Evolutionary conservation across 37 sponge, comb jelly and placozoan genomes (phyloP).

Genomic region (Eunapius fragilis): DNA sequence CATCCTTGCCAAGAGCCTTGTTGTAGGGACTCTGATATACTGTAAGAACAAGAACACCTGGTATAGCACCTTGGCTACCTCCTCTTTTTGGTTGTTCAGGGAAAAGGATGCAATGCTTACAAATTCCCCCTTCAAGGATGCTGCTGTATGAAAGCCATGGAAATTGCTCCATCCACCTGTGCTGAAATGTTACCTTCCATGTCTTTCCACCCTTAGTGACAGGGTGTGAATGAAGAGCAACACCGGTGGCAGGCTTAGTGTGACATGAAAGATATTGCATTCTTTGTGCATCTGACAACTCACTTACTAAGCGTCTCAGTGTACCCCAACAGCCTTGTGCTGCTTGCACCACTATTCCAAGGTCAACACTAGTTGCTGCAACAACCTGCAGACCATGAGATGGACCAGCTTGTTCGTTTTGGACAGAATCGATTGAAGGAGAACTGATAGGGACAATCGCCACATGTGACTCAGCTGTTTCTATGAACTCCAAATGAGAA

Average conservation of each 20-base stretch:
- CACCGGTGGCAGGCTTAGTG: conserved; percentile 17
- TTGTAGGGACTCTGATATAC: conserved; percentile 7
- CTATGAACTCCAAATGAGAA: too few relatives aligned
- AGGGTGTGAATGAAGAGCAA: conserved; percentile 17
- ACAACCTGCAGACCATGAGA: too few relatives aligned
- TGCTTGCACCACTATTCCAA: conserved; percentile 12
- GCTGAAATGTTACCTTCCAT: conserved; percentile 1
- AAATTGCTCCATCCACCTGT: conserved; percentile 16
- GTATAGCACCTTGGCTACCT: conserved; percentile 2
- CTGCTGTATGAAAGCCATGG: conserved; percentile 24
- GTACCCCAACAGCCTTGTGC: conserved; percentile 31
- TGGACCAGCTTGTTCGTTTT: too few relatives aligned
- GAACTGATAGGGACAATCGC: too few relatives aligned
- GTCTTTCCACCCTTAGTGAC: conserved; percentile 18
- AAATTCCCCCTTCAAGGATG: not conserved
- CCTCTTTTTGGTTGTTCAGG: conserved; percentile 8
- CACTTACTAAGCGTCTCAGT: conserved; percentile 14
- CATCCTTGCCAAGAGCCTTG: conserved; percentile 44
- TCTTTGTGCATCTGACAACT: conserved; percentile 15
- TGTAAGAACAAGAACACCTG: conserved; percentile 20
- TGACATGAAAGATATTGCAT: conserved; percentile 27
- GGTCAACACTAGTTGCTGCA: not conserved
- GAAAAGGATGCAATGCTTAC: conserved; percentile 20
- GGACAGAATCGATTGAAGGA: too few relatives aligned
- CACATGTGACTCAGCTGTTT: too few relatives aligned